Percentiles rank a stretch among this genome's conserved stretches.
These are phyloP conservation scores for Agonum fuliginosum DNA, from an alignment of 2,888 invertebrate genomes.

Conservation along the genomic window DNA sequence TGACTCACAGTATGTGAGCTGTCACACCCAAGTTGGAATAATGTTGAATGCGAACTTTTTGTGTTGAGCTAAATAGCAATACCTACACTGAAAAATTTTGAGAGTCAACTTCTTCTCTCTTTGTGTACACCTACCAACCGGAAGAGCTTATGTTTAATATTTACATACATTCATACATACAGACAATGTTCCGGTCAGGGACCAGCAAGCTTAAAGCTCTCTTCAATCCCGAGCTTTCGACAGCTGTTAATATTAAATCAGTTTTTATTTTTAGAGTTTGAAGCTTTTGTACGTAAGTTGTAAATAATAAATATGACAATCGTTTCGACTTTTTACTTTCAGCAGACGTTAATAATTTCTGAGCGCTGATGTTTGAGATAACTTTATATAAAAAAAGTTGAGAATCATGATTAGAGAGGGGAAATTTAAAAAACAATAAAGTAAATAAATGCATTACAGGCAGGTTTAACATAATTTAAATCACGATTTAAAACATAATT, in stretches of 20 bases:
- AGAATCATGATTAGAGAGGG: not conserved
- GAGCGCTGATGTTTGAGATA: not conserved
- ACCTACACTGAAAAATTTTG: no score
- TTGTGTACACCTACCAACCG: no score
- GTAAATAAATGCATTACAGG: no score
- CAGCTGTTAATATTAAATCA: conserved; percentile 21
- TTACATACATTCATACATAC: conserved; percentile 48
- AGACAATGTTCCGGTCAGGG: conserved; percentile 16
- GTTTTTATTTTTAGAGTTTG: not conserved
- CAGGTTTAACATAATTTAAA: no score
- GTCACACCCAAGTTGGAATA: no score
- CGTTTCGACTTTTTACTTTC: not conserved
- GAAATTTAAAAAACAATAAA: conserved; percentile 13
- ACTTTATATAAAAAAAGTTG: not conserved
- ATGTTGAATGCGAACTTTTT: no score
- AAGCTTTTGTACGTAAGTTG: not conserved
- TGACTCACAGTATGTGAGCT: no score
- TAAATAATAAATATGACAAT: conserved; percentile 10
- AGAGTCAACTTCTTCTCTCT: no score
- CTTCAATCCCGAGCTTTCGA: conserved; percentile 6
- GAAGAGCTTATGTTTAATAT: conserved; percentile 38
- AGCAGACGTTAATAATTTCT: not conserved
- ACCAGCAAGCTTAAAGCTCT: no score
- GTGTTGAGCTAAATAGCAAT: no score
- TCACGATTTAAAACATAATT: no score